phyloP scores from a whole-genome alignment of 2,113 vertebrate genomes.

The Chelonoidis abingdonii region DNA sequence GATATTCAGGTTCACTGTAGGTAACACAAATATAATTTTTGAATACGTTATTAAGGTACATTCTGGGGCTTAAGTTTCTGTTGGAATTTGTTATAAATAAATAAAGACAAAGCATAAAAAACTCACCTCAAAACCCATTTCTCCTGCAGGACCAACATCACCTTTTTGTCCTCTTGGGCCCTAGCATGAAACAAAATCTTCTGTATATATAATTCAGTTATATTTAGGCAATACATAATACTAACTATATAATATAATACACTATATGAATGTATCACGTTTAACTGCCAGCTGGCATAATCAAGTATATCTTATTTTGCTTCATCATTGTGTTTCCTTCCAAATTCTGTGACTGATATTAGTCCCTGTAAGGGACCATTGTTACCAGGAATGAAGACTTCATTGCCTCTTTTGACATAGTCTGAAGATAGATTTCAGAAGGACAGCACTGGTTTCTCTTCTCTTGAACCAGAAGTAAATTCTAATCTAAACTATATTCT shows the following conservation, averaged over 20 bases:
- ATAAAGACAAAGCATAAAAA: background rate
- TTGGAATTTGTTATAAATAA: background rate
- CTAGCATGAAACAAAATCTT: slow-evolving; percentile 78
- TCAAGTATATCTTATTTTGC: background rate
- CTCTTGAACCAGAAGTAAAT: slow-evolving; percentile 52
- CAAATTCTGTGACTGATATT: background rate
- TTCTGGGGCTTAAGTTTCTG: background rate
- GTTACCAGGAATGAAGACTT: background rate
- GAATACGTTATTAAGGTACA: background rate
- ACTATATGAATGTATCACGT: background rate
- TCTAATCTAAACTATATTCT: slow-evolving; percentile 56
- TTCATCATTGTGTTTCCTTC: background rate
- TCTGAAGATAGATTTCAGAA: slow-evolving; percentile 28
- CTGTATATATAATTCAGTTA: slow-evolving; percentile 48
- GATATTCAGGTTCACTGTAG: background rate
- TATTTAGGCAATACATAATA: background rate
- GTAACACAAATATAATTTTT: background rate
- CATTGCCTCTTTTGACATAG: background rate
- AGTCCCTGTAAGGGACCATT: background rate
- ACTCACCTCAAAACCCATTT: slow-evolving; percentile 90
- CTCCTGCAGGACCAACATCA: slow-evolving; percentile 88
- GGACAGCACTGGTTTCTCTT: slow-evolving; percentile 17
- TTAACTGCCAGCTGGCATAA: background rate
- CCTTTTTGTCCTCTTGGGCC: slow-evolving; percentile 90
- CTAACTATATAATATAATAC: background rate